phyloP scores from a whole-genome alignment of 2,797 vertebrate genomes.

The Oreonectes daqikongensis region DNA sequence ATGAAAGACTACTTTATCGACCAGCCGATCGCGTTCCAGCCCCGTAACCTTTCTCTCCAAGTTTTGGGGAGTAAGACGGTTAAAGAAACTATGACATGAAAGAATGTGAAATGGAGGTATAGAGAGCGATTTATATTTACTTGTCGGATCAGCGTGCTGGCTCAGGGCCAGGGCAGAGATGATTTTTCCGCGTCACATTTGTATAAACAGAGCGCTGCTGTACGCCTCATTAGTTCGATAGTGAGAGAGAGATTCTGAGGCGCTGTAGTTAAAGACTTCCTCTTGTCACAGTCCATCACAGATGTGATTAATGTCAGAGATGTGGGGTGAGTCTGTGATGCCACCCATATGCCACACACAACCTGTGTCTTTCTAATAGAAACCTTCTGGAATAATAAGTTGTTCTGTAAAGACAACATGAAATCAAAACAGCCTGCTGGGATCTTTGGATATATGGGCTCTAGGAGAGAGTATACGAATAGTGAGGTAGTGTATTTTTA shows the following conservation, averaged over 20 bases:
- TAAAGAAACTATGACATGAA: background rate
- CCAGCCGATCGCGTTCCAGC: background rate
- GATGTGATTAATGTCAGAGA: slow-evolving; percentile 66
- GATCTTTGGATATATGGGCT: background rate
- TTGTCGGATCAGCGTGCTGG: slow-evolving; percentile 52
- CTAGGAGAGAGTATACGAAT: background rate
- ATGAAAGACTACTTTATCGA: slow-evolving; percentile 13
- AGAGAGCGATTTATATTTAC: slow-evolving; percentile 41
- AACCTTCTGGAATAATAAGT: background rate
- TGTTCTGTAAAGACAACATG: background rate
- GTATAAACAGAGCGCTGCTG: slow-evolving; percentile 52
- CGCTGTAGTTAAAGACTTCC: slow-evolving; percentile 57
- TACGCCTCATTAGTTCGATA: slow-evolving; percentile 64
- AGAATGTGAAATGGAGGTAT: background rate
- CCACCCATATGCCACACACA: slow-evolving; percentile 33
- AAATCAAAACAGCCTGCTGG: background rate
- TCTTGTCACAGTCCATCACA: slow-evolving; percentile 53
- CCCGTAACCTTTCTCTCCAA: background rate
- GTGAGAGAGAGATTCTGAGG: slow-evolving; percentile 46
- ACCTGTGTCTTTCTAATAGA: slow-evolving; percentile 18
- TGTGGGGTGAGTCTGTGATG: slow-evolving; percentile 29
- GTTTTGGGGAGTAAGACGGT: background rate
- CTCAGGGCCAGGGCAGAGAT: slow-evolving; percentile 45
- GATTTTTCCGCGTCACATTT: slow-evolving; percentile 47
- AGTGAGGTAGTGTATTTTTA: background rate